A percentile compares a stretch with the other conserved stretches of the same genome.
Conservation (phyloP, 2,797 vertebrate species). For the Gadopsis marmoratus region DNA sequence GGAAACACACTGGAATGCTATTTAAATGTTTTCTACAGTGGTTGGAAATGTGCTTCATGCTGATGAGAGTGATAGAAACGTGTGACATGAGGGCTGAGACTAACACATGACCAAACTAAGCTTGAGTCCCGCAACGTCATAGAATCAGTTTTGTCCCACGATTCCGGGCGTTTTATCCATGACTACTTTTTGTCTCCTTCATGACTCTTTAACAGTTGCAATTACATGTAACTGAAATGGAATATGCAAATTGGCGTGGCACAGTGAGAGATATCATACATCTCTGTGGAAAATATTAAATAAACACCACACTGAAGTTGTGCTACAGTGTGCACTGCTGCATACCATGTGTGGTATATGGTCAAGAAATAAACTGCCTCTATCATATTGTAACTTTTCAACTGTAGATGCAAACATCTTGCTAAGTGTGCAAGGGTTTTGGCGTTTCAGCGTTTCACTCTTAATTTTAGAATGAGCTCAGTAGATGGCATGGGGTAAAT, state of each 20-base stretch:
- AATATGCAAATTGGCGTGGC: not conserved
- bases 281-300: not conserved
- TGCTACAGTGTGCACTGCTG: too few species aligned
- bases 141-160: not conserved
- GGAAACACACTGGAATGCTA: not conserved
- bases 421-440: not conserved
- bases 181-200: not conserved
- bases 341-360: not conserved
- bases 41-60: not conserved
- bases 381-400: not conserved
- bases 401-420: constrained; percentile 6
- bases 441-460: not conserved
- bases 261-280: not conserved
- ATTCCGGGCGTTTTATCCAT: not conserved
- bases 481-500: not conserved
- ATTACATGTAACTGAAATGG: not conserved
- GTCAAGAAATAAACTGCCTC: not conserved
- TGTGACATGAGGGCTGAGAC: not conserved
- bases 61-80: not conserved
- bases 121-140: not conserved
- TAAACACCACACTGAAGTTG: not conserved
- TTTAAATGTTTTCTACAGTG: not conserved
- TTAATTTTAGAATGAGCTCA: constrained; percentile 3
- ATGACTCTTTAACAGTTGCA: not conserved
- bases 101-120: not conserved